Evolutionary conservation across 1,140 invertebrate species (phyloP).

Genomic region (Ostrea edulis): DNA sequence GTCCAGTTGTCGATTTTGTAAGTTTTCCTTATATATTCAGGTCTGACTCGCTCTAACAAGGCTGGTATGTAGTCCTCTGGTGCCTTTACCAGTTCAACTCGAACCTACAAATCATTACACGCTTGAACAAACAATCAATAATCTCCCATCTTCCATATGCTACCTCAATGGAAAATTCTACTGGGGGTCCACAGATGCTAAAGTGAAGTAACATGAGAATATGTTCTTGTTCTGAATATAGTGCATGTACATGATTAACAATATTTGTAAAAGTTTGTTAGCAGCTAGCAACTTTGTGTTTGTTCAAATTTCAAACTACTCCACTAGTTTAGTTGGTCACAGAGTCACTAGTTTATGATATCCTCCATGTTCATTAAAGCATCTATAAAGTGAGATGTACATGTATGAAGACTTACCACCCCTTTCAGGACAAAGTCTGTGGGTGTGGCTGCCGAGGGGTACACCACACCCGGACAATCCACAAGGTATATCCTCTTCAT

Average conservation of each 20-base stretch:
- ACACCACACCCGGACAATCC: slow-evolving; percentile 99
- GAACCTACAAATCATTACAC: slow-evolving; percentile 82
- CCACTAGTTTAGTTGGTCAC: no score
- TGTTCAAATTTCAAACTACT: no score
- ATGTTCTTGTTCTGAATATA: no score
- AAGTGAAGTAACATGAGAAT: no score
- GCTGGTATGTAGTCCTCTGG: slow-evolving; percentile 96
- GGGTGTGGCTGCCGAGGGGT: slow-evolving; percentile 92
- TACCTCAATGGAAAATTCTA: no score
- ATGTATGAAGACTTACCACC: slow-evolving; percentile 77
- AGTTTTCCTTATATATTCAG: slow-evolving; percentile 94
- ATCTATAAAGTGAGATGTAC: background rate
- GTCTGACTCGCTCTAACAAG: slow-evolving; percentile 92
- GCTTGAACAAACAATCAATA: background rate
- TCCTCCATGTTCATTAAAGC: no score
- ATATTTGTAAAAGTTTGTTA: no score
- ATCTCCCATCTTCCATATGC: no score
- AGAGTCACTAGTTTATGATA: no score
- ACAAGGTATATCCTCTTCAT: slow-evolving; percentile 99
- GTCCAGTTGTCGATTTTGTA: slow-evolving; percentile 92
- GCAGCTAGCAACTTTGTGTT: no score
- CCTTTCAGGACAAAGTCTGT: slow-evolving; percentile 97
- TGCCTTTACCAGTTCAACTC: slow-evolving; percentile 95
- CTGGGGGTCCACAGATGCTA: no score
- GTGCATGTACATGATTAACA: no score